A percentile compares a stretch with the other conserved stretches of the same genome.
These are phyloP conservation scores for Nomada ferruginata DNA, from an alignment of 2,888 invertebrate genomes.

Conservation along the genomic window DNA sequence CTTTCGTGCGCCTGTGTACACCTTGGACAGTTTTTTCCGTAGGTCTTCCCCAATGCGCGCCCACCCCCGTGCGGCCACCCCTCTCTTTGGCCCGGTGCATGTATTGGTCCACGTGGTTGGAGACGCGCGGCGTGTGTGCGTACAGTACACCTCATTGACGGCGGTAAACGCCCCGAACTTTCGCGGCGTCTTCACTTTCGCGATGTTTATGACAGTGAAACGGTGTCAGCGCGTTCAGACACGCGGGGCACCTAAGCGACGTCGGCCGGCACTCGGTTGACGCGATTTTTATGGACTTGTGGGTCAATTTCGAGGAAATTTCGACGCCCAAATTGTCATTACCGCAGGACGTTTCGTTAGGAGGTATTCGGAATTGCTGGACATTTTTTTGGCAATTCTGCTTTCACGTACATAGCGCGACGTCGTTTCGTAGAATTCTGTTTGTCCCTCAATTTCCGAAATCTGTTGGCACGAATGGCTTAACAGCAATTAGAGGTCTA, in stretches of 20 bases:
- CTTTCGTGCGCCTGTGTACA: conserved; percentile 38
- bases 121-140: conserved; percentile 32
- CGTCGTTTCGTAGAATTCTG: too few relatives aligned
- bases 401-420: too few relatives aligned
- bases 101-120: conserved; percentile 65
- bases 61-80: neutral
- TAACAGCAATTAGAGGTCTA: too few relatives aligned
- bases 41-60: conserved; percentile 14
- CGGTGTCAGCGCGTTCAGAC: conserved; percentile 49
- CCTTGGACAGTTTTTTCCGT: conserved; percentile 70
- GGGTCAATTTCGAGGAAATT: conserved; percentile 13
- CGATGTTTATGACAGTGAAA: conserved; percentile 61
- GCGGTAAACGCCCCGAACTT: conserved; percentile 70
- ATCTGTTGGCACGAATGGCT: too few relatives aligned
- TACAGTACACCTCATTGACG: conserved; percentile 69
- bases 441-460: too few relatives aligned
- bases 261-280: neutral
- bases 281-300: conserved; percentile 13
- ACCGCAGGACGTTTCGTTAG: too few relatives aligned
- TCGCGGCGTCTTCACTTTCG: conserved; percentile 63
- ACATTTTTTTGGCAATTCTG: too few relatives aligned
- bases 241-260: conserved; percentile 18
- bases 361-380: too few relatives aligned
- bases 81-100: neutral
- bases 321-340: neutral